These are phyloP conservation scores for Geotrupes spiniger DNA, from an alignment of 2,888 invertebrate genomes.

Conservation along the genomic window DNA sequence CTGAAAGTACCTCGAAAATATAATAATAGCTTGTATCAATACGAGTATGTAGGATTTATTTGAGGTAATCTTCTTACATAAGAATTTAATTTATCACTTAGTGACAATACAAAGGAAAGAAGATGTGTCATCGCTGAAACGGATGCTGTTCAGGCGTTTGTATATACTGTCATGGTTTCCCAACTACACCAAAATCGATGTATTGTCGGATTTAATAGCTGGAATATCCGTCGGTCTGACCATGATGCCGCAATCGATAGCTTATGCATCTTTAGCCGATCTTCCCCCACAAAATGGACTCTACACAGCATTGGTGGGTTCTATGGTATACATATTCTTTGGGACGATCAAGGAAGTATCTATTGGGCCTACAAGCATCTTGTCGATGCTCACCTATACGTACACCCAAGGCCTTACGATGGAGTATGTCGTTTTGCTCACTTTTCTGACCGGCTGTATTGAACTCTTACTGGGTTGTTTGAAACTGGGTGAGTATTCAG, in stretches of 20 bases:
- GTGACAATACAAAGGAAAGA: not conserved
- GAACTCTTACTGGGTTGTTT: slow-evolving; percentile 79
- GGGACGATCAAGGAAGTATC: slow-evolving; percentile 86
- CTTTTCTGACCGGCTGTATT: slow-evolving; percentile 74
- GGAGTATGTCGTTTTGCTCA: slow-evolving; percentile 71
- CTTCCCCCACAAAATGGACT: slow-evolving; percentile 87
- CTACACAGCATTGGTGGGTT: slow-evolving; percentile 87
- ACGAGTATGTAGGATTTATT: too few species aligned
- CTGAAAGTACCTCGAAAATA: too few species aligned
- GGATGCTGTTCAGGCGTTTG: slow-evolving; percentile 31
- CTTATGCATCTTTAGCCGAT: slow-evolving; percentile 83
- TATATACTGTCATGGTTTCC: slow-evolving; percentile 63
- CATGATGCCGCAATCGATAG: slow-evolving; percentile 90
- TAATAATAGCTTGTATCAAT: too few species aligned
- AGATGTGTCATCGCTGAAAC: not conserved
- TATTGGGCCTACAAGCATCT: slow-evolving; percentile 90
- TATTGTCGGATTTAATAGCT: slow-evolving; percentile 79
- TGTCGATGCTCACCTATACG: slow-evolving; percentile 81
- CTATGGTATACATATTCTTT: slow-evolving; percentile 81
- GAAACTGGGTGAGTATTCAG: slow-evolving; percentile 68
- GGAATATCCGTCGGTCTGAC: slow-evolving; percentile 88
- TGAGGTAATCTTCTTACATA: too few species aligned
- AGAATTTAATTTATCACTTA: not conserved
- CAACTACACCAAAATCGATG: slow-evolving; percentile 64
- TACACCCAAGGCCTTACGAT: slow-evolving; percentile 67